Base-by-base conservation (phyloP, 1,140 invertebrate species). In the Drosophila lini region DNA sequence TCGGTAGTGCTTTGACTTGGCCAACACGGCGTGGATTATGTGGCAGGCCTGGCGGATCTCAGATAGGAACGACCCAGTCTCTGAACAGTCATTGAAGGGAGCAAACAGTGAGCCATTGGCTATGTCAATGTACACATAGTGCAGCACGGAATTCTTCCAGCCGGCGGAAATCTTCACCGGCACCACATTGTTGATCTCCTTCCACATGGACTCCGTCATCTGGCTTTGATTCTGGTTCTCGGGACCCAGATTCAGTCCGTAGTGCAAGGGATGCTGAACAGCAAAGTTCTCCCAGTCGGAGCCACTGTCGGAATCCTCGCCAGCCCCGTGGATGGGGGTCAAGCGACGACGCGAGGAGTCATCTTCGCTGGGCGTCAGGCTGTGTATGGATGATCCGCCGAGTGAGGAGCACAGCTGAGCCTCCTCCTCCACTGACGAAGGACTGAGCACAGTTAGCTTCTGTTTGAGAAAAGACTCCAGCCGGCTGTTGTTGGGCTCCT, bases 201-300 rank as follows among this genome's bases (percentile, higher is more conserved):
- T 95, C 67, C 96, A 92, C 61, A 96, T 93, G 63, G 94, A 95
- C 74, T 96, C 95, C 16, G 95, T 94, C 62, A 96, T 94, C 76
- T 96, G 96, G 2, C 94, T 94, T 78, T 96, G 82, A 60, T 96
- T 95, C 75, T 95, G 82, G 68, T 96, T 95, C 77, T 95, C 93
- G 44, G 93, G 94, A 40, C 94, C 94, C 36, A 94, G 94, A 77
- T 81, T 84, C 22, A 84, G 60, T 36, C 94, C 94, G 78, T 95
- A 94, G 82, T 95, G 95, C 38, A 91, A 62, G 0, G 88, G 86
- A 82, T 91, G 58, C 94, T 94, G 71, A 93, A 95, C 95, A 94
- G 84, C 64, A 73, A 90, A 92, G 93, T 92, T 93, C 40, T 94
- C 94, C 94, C 94, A 94, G 77, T 95, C 94, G 0, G 94, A 94